Conservation (phyloP, 2,888 invertebrate species). For the Mesoligia furuncula region DNA sequence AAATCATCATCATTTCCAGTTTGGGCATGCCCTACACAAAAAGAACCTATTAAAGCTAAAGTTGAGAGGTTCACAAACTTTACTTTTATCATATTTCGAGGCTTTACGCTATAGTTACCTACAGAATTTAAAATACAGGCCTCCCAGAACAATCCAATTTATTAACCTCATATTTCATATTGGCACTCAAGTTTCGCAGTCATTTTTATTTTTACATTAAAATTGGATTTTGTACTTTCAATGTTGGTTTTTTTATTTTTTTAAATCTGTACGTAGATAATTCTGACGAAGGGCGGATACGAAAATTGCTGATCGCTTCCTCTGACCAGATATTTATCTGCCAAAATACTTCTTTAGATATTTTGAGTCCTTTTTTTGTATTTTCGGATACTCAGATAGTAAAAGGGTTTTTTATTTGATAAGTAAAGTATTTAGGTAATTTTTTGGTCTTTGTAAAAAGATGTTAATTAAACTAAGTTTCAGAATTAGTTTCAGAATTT, state of each 20-base stretch:
- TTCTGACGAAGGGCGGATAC: neutral
- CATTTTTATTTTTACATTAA: slow-evolving; percentile 4
- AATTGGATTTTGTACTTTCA: slow-evolving; percentile 17
- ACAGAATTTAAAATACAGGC: neutral
- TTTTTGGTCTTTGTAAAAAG: too few relatives aligned
- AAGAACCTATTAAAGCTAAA: neutral
- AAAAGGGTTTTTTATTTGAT: too few relatives aligned
- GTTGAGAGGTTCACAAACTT: too few relatives aligned
- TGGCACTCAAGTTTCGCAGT: slow-evolving; percentile 14
- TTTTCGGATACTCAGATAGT: neutral
- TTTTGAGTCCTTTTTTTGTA: slow-evolving; percentile 2
- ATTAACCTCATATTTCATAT: slow-evolving; percentile 8
- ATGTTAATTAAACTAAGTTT: too few relatives aligned
- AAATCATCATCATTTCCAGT: neutral
- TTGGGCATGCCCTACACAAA: neutral
- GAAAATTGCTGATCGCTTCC: slow-evolving; percentile 31
- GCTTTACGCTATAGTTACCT: neutral
- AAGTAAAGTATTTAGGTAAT: too few relatives aligned
- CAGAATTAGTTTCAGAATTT: too few relatives aligned
- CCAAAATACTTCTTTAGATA: slow-evolving; percentile 19
- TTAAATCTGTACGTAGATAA: neutral
- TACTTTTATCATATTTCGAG: neutral
- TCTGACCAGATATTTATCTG: slow-evolving; percentile 32
- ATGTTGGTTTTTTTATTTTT: neutral
- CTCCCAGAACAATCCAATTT: slow-evolving; percentile 22